Evolutionary conservation across 2,113 vertebrate species (phyloP).

Genomic region (Pseudolaguvia tuberculata): DNA sequence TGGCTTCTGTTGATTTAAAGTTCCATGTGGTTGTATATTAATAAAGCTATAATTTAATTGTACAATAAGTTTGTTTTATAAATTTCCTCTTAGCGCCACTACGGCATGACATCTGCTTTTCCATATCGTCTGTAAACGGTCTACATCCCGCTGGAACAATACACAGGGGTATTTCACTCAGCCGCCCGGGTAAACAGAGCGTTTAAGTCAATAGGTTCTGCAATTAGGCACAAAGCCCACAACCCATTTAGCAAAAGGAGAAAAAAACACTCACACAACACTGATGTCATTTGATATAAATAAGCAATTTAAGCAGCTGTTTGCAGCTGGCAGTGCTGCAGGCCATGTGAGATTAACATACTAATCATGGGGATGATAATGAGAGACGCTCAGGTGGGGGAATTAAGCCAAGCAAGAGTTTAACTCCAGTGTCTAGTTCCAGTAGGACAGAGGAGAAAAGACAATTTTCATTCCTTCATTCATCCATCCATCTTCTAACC

Average conservation of each 20-base stretch:
- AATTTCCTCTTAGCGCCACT: conserved; percentile 46
- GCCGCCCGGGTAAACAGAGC: conserved; percentile 39
- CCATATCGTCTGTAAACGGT: conserved; percentile 27
- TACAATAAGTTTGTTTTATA: conserved; percentile 41
- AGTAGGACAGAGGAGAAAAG: background rate
- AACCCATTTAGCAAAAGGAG: conserved; percentile 36
- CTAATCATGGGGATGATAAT: conserved; percentile 77
- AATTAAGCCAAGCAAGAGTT: conserved; percentile 64
- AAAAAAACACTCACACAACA: conserved; percentile 60
- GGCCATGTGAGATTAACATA: conserved; percentile 75
- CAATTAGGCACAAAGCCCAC: conserved; percentile 64
- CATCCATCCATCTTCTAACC: too few relatives aligned
- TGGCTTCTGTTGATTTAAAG: background rate
- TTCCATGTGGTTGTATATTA: background rate
- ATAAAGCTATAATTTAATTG: background rate
- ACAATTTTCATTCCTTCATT: too few relatives aligned
- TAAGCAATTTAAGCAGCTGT: conserved; percentile 71
- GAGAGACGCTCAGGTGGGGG: conserved; percentile 65
- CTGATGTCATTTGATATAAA: conserved; percentile 71
- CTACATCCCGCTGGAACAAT: conserved; percentile 38
- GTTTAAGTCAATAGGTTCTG: conserved; percentile 56
- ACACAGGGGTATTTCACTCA: conserved; percentile 33
- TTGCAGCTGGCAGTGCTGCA: conserved; percentile 63
- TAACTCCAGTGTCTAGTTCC: conserved; percentile 9
- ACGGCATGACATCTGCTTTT: conserved; percentile 59